phyloP scores from a whole-genome alignment of 2,888 invertebrate genomes.

The Orchesellides sinensis region DNA sequence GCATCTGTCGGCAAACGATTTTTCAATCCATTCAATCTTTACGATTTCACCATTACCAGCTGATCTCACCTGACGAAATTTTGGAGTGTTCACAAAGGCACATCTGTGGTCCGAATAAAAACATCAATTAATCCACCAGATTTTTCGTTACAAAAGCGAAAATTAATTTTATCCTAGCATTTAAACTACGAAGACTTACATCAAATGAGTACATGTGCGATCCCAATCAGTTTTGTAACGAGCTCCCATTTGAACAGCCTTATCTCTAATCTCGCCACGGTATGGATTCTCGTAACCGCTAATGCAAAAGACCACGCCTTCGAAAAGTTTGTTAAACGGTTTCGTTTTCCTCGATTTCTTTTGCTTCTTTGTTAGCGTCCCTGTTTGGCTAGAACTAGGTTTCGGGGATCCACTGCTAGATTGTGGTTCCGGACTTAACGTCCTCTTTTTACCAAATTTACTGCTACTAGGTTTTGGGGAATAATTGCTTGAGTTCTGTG shows the following conservation, averaged over 20 bases:
- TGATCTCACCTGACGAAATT: constrained; percentile 84
- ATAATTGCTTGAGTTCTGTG: background rate
- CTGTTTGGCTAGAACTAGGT: constrained; percentile 18
- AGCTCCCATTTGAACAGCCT: constrained; percentile 88
- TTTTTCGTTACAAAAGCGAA: too few relatives aligned
- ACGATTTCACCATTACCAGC: constrained; percentile 82
- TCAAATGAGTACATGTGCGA: constrained; percentile 86
- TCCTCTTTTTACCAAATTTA: constrained; percentile 23
- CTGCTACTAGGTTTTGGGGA: background rate
- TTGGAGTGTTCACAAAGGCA: constrained; percentile 93
- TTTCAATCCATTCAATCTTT: constrained; percentile 85
- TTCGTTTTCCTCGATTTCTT: constrained; percentile 75
- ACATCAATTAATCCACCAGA: too few relatives aligned
- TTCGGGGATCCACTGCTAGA: background rate
- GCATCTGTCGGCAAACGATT: constrained; percentile 81
- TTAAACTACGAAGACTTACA: constrained; percentile 81
- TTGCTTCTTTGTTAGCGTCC: constrained; percentile 31
- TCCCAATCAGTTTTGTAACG: constrained; percentile 87
- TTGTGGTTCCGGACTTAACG: constrained; percentile 11
- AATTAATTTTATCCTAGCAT: too few relatives aligned
- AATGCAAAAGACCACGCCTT: constrained; percentile 86
- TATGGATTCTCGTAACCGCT: constrained; percentile 93
- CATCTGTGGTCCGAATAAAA: constrained; percentile 82
- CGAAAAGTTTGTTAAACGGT: constrained; percentile 81
- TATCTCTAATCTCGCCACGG: constrained; percentile 83